Evolutionary conservation across 1,140 invertebrate species (phyloP).

Genomic region (Helicoverpa armigera): DNA sequence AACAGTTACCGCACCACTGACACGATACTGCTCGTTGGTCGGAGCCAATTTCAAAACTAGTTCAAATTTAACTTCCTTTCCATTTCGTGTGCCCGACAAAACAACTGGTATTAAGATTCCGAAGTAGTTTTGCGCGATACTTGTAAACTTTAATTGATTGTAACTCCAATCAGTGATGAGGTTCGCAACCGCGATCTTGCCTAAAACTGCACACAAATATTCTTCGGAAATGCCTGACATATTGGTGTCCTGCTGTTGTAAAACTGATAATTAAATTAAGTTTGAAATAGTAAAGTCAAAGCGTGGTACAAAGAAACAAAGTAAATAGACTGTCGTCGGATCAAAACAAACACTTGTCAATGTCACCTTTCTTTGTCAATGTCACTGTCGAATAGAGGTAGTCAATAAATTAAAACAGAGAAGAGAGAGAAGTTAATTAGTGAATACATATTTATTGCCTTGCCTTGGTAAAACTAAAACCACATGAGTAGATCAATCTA

Average conservation of each 20-base stretch:
- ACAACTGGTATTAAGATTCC: slow-evolving; percentile 72
- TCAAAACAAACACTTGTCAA: too few species aligned
- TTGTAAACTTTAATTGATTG: slow-evolving; percentile 64
- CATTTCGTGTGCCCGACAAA: slow-evolving; percentile 60
- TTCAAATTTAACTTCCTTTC: slow-evolving; percentile 56
- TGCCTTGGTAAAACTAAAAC: too few species aligned
- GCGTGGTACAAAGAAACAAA: background rate
- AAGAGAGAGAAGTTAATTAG: too few species aligned
- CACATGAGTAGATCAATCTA: too few species aligned
- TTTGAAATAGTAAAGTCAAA: background rate
- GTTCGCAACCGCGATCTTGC: slow-evolving; percentile 55
- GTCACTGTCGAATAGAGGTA: background rate
- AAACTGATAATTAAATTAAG: too few species aligned
- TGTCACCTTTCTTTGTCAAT: background rate
- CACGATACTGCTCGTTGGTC: slow-evolving; percentile 73
- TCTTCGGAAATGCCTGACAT: slow-evolving; percentile 58
- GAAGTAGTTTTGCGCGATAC: slow-evolving; percentile 79
- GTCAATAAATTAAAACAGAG: too few species aligned
- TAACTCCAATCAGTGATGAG: slow-evolving; percentile 61
- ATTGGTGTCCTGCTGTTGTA: slow-evolving; percentile 6
- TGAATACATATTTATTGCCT: too few species aligned
- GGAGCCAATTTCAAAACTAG: slow-evolving; percentile 79
- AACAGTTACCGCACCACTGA: slow-evolving; percentile 77
- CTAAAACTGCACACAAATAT: slow-evolving; percentile 60
- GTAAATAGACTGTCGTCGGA: too few species aligned